Percentiles rank a stretch among this genome's conserved stretches.
Conservation (phyloP, 2,113 vertebrate genomes). For the Panthera uncia region DNA sequence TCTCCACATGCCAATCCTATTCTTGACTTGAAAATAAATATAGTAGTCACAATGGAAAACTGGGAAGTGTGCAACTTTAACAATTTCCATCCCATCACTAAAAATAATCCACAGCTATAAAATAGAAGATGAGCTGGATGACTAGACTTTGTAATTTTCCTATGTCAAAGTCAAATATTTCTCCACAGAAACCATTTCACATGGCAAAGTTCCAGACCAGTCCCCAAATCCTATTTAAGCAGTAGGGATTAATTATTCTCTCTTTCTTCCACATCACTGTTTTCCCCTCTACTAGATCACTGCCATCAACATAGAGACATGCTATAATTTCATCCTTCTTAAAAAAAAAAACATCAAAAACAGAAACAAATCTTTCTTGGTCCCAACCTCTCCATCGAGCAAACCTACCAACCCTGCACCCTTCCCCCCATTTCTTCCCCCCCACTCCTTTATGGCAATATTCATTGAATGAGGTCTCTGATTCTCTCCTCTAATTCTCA, state of each 20-base stretch:
- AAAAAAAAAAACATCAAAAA: neutral
- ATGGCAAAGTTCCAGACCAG: neutral
- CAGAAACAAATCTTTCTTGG: neutral
- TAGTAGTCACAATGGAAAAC: neutral
- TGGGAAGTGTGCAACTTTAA: neutral
- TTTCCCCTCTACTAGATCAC: neutral
- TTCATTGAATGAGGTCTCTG: neutral
- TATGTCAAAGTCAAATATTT: neutral
- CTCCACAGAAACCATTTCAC: conserved; percentile 29
- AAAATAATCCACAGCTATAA: conserved; percentile 45
- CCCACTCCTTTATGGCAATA: neutral
- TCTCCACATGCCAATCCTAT: neutral
- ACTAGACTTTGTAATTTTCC: conserved; percentile 24
- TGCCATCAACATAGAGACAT: neutral
- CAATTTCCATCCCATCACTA: neutral
- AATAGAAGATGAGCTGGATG: neutral
- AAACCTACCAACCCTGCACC: neutral
- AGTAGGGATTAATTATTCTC: neutral
- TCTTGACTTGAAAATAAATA: conserved; percentile 3
- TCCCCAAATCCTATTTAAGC: conserved; percentile 16
- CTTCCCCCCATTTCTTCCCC: neutral
- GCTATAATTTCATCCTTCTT: neutral
- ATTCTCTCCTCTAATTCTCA: conserved; percentile 25
- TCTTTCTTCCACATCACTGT: neutral
- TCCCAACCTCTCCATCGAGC: neutral